These are phyloP conservation scores for Colaptes auratus DNA, from an alignment of 2,113 vertebrate species.

Conservation along the genomic window DNA sequence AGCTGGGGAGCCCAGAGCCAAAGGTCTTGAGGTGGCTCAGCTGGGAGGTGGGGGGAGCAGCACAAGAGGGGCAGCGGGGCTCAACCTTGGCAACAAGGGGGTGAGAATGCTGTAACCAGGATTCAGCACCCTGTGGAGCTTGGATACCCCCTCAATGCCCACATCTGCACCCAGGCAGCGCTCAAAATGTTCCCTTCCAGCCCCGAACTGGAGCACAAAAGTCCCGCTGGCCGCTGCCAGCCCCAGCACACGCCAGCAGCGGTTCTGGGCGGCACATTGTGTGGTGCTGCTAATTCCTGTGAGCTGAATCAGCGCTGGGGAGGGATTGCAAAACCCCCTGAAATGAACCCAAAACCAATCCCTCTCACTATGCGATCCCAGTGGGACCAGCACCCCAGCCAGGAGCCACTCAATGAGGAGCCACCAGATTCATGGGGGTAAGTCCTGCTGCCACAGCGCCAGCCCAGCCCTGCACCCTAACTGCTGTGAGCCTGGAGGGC, in stretches of 20 bases:
- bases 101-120: neutral
- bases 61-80: neutral
- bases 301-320: conserved; percentile 19
- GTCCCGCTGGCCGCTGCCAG: neutral
- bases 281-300: neutral
- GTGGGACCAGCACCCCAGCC: fast-evolving
- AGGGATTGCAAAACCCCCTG: conserved; percentile 57
- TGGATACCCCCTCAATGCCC: fast-evolving
- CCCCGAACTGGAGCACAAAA: neutral
- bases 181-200: neutral
- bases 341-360: neutral
- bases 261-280: neutral
- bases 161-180: fast-evolving
- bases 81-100: fast-evolving
- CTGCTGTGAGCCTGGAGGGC: neutral
- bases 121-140: neutral
- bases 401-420: neutral
- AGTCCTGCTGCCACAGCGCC: neutral
- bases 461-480: neutral
- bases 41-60: neutral
- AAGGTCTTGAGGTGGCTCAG: neutral
- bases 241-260: neutral
- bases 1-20: fast-evolving
- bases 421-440: fast-evolving
- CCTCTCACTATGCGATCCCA: neutral